Evolutionary conservation across 2,888 invertebrate species (phyloP), one percentile per base, ranked within the genome.

Genomic region (Galeopsomyia nigrocyanea): DNA sequence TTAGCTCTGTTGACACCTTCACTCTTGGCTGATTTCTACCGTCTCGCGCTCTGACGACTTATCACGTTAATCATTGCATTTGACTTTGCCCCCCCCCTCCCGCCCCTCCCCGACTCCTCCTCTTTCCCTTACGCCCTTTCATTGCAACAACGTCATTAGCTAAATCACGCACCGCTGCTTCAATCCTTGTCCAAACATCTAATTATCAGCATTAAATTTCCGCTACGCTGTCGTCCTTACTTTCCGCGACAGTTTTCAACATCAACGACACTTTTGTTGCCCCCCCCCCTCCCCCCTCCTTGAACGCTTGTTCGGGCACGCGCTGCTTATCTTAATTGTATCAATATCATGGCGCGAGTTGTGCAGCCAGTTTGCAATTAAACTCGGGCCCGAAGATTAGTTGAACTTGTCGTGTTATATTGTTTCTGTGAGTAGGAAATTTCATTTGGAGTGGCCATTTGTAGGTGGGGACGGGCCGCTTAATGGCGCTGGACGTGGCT

Each of bases 1-100:
- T 68, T 68, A 68, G 68, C 31, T 68, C 49, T 68, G 62, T 68
- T 68, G 62, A 68, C 62, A 62, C 49, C 56, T 56, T 62, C n/a
- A 14, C 56, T 49, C 26, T 49, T 56, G 68, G 31, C 56, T 68
- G 68, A 68, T 56, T 62, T 62, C 56, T 22, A 19, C 53, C 58
- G 7, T 5, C n/a, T 7, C 53, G 51, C 51, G 14, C 46, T 9
- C 56, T 61, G 55, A n/a, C 55, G 13, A 55, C 6, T 53, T 55
- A 46, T 61, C 62, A 9, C 26, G 55, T 68, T 68, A 62, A 68
- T 68, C 46, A 61, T 53, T 55, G 46, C 60, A 17, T 47, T 68
- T 49, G 49, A 49, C 68, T 62, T 31, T 16, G 17, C 21, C 60
- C 51, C 22, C 51, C 22, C 26, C 1, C 13, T 7, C 39, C 1